phyloP scores from a whole-genome alignment of 2,888 invertebrate genomes.

The Acleris holmiana region DNA sequence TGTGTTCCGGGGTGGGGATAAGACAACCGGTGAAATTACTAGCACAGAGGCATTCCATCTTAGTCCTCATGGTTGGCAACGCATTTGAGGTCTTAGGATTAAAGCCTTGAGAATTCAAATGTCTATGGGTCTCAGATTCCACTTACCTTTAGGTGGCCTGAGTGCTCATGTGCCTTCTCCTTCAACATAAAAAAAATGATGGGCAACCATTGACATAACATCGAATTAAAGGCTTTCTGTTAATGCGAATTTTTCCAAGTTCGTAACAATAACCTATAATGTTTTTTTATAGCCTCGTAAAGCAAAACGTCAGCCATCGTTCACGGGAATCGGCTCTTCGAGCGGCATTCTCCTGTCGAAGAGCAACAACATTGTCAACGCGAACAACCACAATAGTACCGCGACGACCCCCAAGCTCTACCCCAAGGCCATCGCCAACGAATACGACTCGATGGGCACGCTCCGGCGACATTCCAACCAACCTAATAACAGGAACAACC shows the following conservation, averaged over 20 bases:
- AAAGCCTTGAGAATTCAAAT: no score
- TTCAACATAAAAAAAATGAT: no score
- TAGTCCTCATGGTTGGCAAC: no score
- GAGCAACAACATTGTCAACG: slow-evolving; percentile 84
- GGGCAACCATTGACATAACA: no score
- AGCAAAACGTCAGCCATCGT: slow-evolving; percentile 88
- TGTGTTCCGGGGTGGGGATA: no score
- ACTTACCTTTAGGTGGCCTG: no score
- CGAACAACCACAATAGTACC: slow-evolving; percentile 82
- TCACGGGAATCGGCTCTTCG: slow-evolving; percentile 82
- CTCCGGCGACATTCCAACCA: slow-evolving; percentile 91
- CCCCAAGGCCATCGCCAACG: slow-evolving; percentile 88
- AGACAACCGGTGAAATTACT: no score
- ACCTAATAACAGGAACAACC: slow-evolving; percentile 85
- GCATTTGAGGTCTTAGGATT: no score
- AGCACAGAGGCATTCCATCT: no score
- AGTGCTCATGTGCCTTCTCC: no score
- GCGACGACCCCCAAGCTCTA: slow-evolving; percentile 87
- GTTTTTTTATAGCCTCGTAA: slow-evolving; percentile 68
- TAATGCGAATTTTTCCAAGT: neutral
- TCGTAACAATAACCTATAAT: neutral
- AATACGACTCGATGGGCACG: slow-evolving; percentile 90
- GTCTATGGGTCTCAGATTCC: no score
- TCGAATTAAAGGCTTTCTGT: neutral
- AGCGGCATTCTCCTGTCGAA: slow-evolving; percentile 83